phyloP scores from a whole-genome alignment of 2,888 invertebrate genomes.

The Tetragnatha montana region DNA sequence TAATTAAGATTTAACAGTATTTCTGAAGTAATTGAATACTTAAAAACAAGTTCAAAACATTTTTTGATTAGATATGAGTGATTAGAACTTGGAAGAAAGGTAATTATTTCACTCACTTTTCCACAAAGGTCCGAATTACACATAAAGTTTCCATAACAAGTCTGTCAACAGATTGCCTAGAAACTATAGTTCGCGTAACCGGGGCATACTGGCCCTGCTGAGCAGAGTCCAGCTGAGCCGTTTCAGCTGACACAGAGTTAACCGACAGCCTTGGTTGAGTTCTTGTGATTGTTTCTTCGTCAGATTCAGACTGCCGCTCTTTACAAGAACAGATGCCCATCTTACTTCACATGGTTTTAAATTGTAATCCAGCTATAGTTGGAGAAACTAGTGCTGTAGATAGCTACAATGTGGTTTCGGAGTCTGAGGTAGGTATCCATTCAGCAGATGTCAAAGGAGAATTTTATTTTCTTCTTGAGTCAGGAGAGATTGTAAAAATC shows the following conservation, averaged over 20 bases:
- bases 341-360: constrained; percentile 43
- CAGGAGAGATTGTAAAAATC: no score
- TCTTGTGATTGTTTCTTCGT: constrained; percentile 56
- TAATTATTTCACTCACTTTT: constrained; percentile 82
- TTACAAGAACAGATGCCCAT: constrained; percentile 71
- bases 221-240: constrained; percentile 10
- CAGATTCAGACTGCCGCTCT: constrained; percentile 67
- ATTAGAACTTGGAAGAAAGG: neutral
- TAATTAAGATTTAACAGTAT: no score
- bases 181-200: constrained; percentile 50
- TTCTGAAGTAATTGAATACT: no score
- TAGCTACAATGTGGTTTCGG: no score
- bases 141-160: constrained; percentile 87
- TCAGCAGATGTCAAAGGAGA: neutral
- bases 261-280: constrained; percentile 50
- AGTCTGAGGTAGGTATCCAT: no score
- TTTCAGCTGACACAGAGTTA: constrained; percentile 56
- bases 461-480: no score
- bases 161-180: constrained; percentile 79
- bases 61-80: no score
- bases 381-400: no score
- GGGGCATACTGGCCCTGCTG: constrained; percentile 52
- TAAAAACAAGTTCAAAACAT: no score
- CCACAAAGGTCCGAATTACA: constrained; percentile 87
- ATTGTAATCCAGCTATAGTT: neutral